Evolutionary conservation across 2,113 vertebrate species (phyloP), one percentile per base, ranked within the genome.

Genomic region (Poeciliopsis retropinna): DNA sequence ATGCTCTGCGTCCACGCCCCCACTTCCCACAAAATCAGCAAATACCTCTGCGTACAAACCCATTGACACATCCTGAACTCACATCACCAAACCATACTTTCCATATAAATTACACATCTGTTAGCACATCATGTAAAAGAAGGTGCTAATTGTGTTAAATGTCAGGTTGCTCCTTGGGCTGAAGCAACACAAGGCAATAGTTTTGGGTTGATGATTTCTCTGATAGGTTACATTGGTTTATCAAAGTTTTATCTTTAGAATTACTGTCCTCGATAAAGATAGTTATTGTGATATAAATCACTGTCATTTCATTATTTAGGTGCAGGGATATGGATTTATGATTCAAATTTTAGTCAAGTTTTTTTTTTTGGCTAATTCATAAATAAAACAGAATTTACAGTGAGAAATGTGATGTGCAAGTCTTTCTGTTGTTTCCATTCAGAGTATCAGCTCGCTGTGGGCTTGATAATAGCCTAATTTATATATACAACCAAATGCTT

Each of bases 21-120:
- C 31, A n/a, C 84, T 61, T 82, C 66, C 70, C 69, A 72, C 67
- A 64, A 79, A 70, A 84, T 85, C 80, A 83, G 78, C 73, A 81
- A 77, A 66, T 41, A 62, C 79, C 68, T 67, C 44, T 80, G 78
- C 73, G 74, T 72, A 72, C 34, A 22, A 67, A 76, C 80, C 65
- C 11, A 57, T 30, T 80, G 80, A 78, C 72, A 81, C 61, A 54
- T 3, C 54, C 13, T 34, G 39, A 32, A 12, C 41, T 28, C 72
- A n/a, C 17, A 11, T 30, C 31, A 6, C n/a, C 15, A 62, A 75
- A 75, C 1, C 25, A 10, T 17, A n/a, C 28, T 44, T 66, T 54
- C 39, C 44, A 44, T 72, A 19, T 30, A 69, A 77, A 78, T 44
- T 64, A 37, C 41, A 65, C 51, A 57, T 51, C 41, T 25, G 7